A percentile compares a stretch with the other conserved stretches of the same genome.
Conservation (phyloP, 2,113 vertebrate species). For the Uria aalge region DNA sequence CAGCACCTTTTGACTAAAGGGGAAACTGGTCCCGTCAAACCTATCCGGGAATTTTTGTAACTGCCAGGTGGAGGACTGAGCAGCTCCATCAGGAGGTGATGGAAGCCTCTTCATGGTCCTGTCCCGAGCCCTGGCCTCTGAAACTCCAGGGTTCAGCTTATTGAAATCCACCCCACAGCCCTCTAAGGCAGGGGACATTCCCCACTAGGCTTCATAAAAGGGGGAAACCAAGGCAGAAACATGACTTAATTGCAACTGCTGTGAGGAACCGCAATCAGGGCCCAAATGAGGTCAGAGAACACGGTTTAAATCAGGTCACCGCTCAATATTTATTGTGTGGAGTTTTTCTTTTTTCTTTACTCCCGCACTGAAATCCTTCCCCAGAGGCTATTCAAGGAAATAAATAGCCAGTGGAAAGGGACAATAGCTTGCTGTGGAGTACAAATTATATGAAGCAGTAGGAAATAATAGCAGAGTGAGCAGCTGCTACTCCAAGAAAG, state of each 20-base stretch:
- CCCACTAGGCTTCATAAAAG: not conserved
- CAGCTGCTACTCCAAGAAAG: constrained; percentile 26
- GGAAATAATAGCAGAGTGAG: constrained; percentile 64
- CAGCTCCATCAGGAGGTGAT: not conserved
- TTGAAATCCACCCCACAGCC: not conserved
- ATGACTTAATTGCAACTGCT: not conserved
- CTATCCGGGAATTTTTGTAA: not conserved
- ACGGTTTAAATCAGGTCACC: constrained; percentile 56
- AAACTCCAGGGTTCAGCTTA: not conserved
- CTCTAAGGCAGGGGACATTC: not conserved
- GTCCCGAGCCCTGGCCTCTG: not conserved
- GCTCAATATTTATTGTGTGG: constrained; percentile 41
- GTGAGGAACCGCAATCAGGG: not conserved
- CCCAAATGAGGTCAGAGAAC: constrained; percentile 8
- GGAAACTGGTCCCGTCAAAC: not conserved
- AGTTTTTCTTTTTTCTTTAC: constrained; percentile 48
- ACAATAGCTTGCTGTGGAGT: constrained; percentile 58
- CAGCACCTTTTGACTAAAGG: not conserved
- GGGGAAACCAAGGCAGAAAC: not conserved
- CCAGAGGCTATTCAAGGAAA: constrained; percentile 67
- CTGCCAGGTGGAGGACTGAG: not conserved
- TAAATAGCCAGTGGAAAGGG: constrained; percentile 63
- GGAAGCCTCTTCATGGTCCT: not conserved
- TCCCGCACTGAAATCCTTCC: constrained; percentile 47
- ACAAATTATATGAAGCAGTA: constrained; percentile 67